These are phyloP conservation scores for Onthophagus sagittarius DNA, from an alignment of 2,888 invertebrate genomes.

Conservation along the genomic window DNA sequence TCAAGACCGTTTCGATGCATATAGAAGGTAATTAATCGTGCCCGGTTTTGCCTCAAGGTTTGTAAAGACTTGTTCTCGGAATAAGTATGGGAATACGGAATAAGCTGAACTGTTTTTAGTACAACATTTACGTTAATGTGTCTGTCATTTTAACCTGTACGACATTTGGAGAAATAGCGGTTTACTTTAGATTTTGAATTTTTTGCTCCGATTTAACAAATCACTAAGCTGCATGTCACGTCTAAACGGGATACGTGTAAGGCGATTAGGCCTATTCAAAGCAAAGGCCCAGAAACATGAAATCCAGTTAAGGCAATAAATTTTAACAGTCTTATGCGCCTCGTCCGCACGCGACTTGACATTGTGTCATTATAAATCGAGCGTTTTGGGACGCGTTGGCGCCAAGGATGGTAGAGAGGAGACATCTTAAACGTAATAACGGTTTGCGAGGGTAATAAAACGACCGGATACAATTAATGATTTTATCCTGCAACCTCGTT, in stretches of 20 bases:
- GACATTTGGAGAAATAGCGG: background rate
- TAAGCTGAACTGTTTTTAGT: background rate
- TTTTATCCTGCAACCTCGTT: background rate
- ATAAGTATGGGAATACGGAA: background rate
- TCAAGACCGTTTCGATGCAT: slow-evolving; percentile 2
- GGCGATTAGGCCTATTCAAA: slow-evolving; percentile 1
- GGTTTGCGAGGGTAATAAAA: background rate
- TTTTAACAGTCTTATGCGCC: slow-evolving; percentile 1
- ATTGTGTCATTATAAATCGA: slow-evolving; percentile 7
- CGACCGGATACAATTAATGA: background rate
- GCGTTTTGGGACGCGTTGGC: slow-evolving; percentile 8
- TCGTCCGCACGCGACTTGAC: background rate
- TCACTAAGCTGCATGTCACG: slow-evolving; percentile 15
- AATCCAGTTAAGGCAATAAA: slow-evolving; percentile 8
- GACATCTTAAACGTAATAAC: background rate
- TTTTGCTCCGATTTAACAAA: slow-evolving; percentile 12
- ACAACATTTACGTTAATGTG: background rate
- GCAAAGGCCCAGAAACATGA: background rate
- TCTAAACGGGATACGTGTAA: background rate
- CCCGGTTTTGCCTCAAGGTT: background rate
- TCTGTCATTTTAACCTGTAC: background rate
- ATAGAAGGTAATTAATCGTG: slow-evolving; percentile 9
- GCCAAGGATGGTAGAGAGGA: background rate
- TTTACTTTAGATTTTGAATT: slow-evolving; percentile 7
- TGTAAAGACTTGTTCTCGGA: background rate